Evolutionary conservation across 1,140 invertebrate species (phyloP).

Genomic region (Drosophila bocki): DNA sequence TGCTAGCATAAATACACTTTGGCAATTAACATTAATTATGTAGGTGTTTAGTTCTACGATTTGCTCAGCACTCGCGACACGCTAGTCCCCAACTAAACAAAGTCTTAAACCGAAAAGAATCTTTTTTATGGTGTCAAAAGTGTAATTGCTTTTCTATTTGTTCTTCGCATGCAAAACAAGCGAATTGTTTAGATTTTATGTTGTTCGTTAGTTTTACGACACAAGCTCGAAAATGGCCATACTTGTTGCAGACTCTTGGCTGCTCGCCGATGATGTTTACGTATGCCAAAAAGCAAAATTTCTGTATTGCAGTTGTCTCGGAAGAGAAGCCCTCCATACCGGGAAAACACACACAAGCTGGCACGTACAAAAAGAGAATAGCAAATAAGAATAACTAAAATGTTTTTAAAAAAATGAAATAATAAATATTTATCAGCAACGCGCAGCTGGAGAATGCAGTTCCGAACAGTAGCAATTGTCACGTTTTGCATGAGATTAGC

Average conservation of each 20-base stretch:
- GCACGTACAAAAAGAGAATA: constrained; percentile 16
- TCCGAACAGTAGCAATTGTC: constrained; percentile 49
- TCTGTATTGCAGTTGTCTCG: constrained; percentile 17
- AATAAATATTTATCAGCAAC: constrained; percentile 48
- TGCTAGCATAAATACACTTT: background rate
- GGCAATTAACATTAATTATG: constrained; percentile 16
- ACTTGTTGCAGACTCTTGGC: constrained; percentile 9
- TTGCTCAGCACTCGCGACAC: background rate
- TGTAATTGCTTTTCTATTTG: constrained; percentile 46
- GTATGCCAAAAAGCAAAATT: constrained; percentile 7
- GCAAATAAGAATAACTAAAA: constrained; percentile 24
- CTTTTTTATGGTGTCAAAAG: constrained; percentile 23
- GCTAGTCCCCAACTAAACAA: constrained; percentile 5
- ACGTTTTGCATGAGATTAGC: constrained; percentile 69
- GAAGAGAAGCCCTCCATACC: background rate
- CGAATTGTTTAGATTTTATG: constrained; percentile 14
- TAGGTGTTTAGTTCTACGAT: constrained; percentile 4
- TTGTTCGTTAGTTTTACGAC: constrained; percentile 43
- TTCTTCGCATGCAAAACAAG: background rate
- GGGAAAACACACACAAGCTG: constrained; percentile 12
- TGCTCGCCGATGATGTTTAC: constrained; percentile 8
- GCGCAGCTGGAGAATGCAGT: constrained; percentile 29
- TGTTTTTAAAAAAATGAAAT: constrained; percentile 3
- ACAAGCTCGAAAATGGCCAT: constrained; percentile 16
- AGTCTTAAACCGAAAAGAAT: background rate